Base-by-base conservation (phyloP, 2,888 invertebrate species). In the Phasia obesa region DNA sequence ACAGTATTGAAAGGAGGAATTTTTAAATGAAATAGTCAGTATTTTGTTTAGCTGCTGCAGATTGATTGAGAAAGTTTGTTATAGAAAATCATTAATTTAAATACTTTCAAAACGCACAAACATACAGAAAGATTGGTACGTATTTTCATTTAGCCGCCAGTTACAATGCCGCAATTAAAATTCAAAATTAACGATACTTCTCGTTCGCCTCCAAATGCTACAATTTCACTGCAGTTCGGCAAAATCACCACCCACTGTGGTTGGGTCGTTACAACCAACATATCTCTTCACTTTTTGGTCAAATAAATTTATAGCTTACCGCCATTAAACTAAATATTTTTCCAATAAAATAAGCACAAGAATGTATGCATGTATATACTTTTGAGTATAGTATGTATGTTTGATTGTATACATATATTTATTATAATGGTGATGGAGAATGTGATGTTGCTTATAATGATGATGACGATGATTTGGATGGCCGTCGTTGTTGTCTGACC, bases 201-300 rank as follows among this genome's bases (percentile, higher is more conserved):
- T 60, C n/a, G 65, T 65, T 49, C 31, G 23, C 49, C 62, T 64
- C 38, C 62, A 78, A 78, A 23, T 70, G 69, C 38, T 35, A 59
- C 57, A 69, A 69, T 77, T 82, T 77, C 42, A 49, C 5, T 64
- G 31, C 49, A 78, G 59, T 77, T 69, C 51, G 38, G 21, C 38
- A 57, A 65, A 65, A 83, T 67, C 75, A 67, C 83, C 83, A 83
- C 83, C 83, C 83, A 83, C 83, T 76, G 83, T 70, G 82, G 76
- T 64, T 67, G 44, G 67, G 60, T 42, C 25, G 59, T 38, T 60
- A 44, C 60, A 53, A 31, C 67, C 21, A 67, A 38, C 75, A 67
- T 75, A 67, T 79, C 75, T 75, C 60, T 69, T 69, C 75, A 76
- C 65, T 35, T 76, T 74, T 75, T 65, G 69, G 57, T 71, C 38